Evolutionary conservation across 1,140 invertebrate species (phyloP).

Genomic region (Brachionus sp.): DNA sequence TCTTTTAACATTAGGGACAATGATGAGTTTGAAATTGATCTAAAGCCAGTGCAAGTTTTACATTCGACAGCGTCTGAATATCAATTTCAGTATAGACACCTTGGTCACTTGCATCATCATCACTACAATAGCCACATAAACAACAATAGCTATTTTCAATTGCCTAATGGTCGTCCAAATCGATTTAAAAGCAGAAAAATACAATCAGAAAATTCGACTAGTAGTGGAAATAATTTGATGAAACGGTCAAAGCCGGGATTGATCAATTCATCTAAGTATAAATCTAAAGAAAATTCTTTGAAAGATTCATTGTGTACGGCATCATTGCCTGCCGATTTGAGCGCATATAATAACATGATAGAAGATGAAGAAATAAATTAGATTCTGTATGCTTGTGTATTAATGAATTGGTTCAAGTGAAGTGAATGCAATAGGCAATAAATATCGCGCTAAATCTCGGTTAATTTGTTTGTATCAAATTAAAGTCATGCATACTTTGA

Average conservation of each 20-base stretch:
- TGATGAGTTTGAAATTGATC: constrained; percentile 81
- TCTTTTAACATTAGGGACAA: constrained; percentile 80
- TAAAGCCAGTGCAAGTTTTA: constrained; percentile 48
- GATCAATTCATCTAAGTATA: not conserved
- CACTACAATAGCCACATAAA: constrained; percentile 42
- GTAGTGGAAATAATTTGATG: not conserved
- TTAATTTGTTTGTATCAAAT: not conserved
- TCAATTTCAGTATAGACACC: constrained; percentile 18
- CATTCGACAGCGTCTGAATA: not conserved
- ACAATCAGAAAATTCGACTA: not conserved
- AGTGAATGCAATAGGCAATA: not conserved
- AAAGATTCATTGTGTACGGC: constrained; percentile 1
- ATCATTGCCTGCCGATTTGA: constrained; percentile 11
- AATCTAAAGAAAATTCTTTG: not conserved
- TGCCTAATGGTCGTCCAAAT: constrained; percentile 1
- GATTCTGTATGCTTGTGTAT: not conserved
- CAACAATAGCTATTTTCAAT: constrained; percentile 27
- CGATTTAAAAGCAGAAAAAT: not conserved
- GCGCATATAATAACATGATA: not conserved
- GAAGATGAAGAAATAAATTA: not conserved
- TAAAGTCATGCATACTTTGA: not conserved
- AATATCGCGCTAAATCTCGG: constrained; percentile 15
- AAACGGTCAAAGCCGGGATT: not conserved
- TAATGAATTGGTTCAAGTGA: not conserved
- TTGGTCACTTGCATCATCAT: constrained; percentile 39